Conservation (phyloP, 2,888 invertebrate species). For the Rotaria macrura region DNA sequence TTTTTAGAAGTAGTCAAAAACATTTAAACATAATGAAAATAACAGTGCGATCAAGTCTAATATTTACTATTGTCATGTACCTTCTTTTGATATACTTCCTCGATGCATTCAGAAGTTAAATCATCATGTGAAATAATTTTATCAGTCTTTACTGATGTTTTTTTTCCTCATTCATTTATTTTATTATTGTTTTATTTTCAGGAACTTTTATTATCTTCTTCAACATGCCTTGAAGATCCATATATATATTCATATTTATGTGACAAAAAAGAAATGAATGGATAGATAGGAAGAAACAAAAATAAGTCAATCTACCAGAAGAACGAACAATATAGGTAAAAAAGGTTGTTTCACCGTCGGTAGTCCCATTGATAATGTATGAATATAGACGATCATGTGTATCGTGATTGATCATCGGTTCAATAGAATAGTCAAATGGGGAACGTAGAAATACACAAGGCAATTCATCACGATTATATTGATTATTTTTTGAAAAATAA, state of each 20-base stretch:
- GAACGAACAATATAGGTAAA: neutral
- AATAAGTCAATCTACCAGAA: neutral
- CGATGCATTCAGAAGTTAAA: neutral
- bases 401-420: neutral
- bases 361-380: neutral
- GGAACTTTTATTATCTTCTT: neutral
- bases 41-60: neutral
- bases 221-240: neutral
- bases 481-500: neutral
- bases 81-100: neutral
- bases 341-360: neutral
- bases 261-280: neutral
- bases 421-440: neutral
- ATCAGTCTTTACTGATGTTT: neutral
- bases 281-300: neutral
- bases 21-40: no score
- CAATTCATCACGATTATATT: neutral
- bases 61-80: neutral
- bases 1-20: no score
- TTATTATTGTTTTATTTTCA: neutral
- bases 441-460: neutral
- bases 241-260: no score
- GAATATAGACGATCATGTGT: neutral
- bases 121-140: neutral
- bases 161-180: neutral